phyloP scores from a whole-genome alignment of 2,888 invertebrate species.

The Phragmatobia fuliginosa region DNA sequence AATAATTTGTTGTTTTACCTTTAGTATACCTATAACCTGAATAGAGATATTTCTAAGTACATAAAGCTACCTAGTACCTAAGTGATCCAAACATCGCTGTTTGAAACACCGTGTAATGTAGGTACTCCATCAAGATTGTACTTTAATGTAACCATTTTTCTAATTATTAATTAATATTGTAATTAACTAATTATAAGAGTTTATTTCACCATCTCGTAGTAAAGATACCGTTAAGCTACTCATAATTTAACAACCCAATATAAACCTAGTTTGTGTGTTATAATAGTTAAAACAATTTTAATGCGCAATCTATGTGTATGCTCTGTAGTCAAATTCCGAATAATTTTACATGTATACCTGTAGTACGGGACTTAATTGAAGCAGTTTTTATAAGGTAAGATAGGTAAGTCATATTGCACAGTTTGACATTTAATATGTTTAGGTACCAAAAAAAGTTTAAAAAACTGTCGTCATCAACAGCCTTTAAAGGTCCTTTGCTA shows the following conservation, averaged over 20 bases:
- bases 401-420: not conserved
- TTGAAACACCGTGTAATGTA: not conserved
- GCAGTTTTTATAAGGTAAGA: not conserved
- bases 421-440: no score
- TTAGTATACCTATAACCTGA: not conserved
- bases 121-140: not conserved
- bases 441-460: not conserved
- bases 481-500: no score
- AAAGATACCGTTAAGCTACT: slow-evolving; percentile 1
- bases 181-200: not conserved
- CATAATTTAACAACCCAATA: slow-evolving; percentile 4
- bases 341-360: slow-evolving; percentile 1
- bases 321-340: not conserved
- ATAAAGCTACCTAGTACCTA: not conserved
- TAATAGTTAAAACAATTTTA: not conserved
- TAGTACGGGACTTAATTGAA: not conserved
- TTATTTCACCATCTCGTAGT: slow-evolving; percentile 5
- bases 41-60: not conserved
- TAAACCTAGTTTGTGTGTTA: not conserved
- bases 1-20: not conserved
- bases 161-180: not conserved
- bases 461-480: no score
- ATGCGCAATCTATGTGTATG: not conserved
- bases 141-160: not conserved
- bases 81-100: not conserved